Percentiles rank a stretch among this genome's conserved stretches.
Evolutionary conservation across 2,797 vertebrate genomes (phyloP).

Genomic region (Echiichthys vipera): DNA sequence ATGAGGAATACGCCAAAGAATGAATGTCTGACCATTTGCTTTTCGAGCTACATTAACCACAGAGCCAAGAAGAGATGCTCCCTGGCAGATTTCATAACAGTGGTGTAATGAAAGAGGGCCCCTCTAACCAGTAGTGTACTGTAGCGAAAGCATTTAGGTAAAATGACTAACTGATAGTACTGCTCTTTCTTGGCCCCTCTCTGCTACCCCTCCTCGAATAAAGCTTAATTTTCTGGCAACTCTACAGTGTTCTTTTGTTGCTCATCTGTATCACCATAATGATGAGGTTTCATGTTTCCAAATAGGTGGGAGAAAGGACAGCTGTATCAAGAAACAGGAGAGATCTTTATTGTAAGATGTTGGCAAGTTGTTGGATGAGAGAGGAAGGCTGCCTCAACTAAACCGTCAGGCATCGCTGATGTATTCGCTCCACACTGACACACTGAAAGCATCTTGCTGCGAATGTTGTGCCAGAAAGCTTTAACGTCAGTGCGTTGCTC

Average conservation of each 20-base stretch:
- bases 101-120: conserved; percentile 70
- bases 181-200: conserved; percentile 23
- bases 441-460: conserved; percentile 32
- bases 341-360: background rate
- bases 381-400: conserved; percentile 14
- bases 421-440: conserved; percentile 43
- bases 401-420: conserved; percentile 46
- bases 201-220: conserved; percentile 14
- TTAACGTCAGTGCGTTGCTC: conserved; percentile 51
- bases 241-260: conserved; percentile 17
- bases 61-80: conserved; percentile 72
- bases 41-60: conserved; percentile 83
- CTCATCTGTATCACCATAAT: conserved; percentile 15
- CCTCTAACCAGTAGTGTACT: conserved; percentile 66
- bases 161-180: conserved; percentile 58
- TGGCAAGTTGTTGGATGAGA: conserved; percentile 34
- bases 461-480: conserved; percentile 50
- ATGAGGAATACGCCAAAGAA: conserved; percentile 74
- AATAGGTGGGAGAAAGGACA: conserved; percentile 14
- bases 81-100: conserved; percentile 79
- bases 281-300: conserved; percentile 22
- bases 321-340: conserved; percentile 9
- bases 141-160: conserved; percentile 61
- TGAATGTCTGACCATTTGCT: conserved; percentile 81
- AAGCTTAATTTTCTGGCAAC: conserved; percentile 37